Conservation (phyloP, 2,797 vertebrate species). For the Chloroceryle amazona region DNA sequence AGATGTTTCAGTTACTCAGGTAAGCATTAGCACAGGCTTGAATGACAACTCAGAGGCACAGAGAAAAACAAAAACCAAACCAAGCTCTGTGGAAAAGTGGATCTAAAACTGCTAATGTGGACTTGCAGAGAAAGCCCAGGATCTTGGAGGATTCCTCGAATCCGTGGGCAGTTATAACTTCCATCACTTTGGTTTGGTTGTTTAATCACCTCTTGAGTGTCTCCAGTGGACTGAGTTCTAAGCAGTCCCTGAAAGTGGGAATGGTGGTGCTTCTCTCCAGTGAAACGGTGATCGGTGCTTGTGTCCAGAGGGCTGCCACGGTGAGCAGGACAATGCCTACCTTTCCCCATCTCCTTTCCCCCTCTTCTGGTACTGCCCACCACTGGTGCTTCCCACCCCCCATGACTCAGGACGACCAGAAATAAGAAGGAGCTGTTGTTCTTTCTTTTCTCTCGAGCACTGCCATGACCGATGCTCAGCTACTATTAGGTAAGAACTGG, state of each 20-base stretch:
- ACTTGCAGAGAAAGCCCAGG: background rate
- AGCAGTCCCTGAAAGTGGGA: rapidly evolving
- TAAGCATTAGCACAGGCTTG: background rate
- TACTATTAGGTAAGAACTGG: background rate
- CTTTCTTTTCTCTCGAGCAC: background rate
- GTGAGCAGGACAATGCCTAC: background rate
- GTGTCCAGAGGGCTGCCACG: background rate
- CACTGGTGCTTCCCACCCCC: rapidly evolving
- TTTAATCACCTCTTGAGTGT: background rate
- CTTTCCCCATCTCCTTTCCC: background rate
- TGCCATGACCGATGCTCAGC: rapidly evolving
- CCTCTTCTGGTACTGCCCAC: background rate
- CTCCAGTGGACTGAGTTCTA: background rate
- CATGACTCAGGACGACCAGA: background rate
- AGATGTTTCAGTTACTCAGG: background rate
- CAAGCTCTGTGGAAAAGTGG: background rate
- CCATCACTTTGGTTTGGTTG: background rate
- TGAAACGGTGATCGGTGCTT: background rate
- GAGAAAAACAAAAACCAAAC: background rate
- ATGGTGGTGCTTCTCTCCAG: background rate
- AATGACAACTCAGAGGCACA: background rate
- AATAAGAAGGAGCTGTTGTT: background rate
- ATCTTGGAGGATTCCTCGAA: background rate
- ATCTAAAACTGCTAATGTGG: background rate
- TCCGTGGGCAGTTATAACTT: background rate